Evolutionary conservation across 2,888 invertebrate species (phyloP).

Genomic region (Noctua janthina): DNA sequence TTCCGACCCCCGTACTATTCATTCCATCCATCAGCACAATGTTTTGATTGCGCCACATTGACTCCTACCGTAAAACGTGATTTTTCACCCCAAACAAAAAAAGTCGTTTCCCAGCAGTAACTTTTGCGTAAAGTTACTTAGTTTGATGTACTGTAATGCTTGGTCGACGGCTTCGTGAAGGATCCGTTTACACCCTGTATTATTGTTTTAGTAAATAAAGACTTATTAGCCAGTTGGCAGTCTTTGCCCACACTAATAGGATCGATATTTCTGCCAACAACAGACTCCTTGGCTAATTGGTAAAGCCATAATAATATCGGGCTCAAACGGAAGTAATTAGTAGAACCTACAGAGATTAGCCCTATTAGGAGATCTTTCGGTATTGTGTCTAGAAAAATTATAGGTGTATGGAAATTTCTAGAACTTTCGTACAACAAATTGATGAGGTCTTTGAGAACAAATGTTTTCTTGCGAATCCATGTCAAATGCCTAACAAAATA

Average conservation of each 20-base stretch:
- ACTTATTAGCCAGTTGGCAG: slow-evolving; percentile 7
- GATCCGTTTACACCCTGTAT: no score
- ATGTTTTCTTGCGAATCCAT: not conserved
- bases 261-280: slow-evolving; percentile 47
- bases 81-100: no score
- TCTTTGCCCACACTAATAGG: slow-evolving; percentile 14
- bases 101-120: no score
- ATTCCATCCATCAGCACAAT: no score
- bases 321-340: slow-evolving; percentile 28
- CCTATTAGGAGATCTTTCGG: slow-evolving; percentile 3
- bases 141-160: no score
- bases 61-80: no score
- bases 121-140: no score
- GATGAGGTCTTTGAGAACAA: no score
- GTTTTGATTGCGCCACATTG: no score
- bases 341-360: slow-evolving; percentile 9
- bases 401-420: no score
- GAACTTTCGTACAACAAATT: not conserved
- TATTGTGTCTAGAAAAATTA: not conserved
- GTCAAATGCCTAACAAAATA: not conserved
- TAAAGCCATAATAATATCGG: slow-evolving; percentile 14
- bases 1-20: no score
- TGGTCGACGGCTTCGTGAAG: no score
- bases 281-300: slow-evolving; percentile 43
- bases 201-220: slow-evolving; percentile 3